phyloP scores from a whole-genome alignment of 2,797 vertebrate species.

The Peromyscus melanophrys region DNA sequence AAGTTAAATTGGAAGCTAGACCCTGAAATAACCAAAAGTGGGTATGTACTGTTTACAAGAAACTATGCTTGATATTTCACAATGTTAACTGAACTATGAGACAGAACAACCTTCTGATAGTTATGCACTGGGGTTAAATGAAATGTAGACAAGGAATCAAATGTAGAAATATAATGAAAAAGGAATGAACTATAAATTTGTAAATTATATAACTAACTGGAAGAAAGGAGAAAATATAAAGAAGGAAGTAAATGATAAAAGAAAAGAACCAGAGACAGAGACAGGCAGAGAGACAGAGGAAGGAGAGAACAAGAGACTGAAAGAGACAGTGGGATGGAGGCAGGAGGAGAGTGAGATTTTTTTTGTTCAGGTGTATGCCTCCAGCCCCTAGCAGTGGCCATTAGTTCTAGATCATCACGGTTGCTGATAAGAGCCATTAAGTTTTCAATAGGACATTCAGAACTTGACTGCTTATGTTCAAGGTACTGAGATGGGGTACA shows the following conservation, averaged over 20 bases:
- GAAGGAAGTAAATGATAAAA: not conserved
- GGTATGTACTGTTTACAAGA: not conserved
- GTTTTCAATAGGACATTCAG: not conserved
- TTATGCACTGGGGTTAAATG: not conserved
- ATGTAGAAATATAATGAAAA: conserved; percentile 33
- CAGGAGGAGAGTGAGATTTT: too few species aligned
- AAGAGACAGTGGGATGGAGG: not conserved
- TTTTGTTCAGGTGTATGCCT: not conserved
- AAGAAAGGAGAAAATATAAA: not conserved
- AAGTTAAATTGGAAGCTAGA: not conserved
- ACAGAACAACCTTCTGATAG: not conserved
- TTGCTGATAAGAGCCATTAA: not conserved
- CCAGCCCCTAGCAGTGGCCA: not conserved
- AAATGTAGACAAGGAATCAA: not conserved
- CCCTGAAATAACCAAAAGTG: not conserved
- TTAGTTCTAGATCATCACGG: not conserved
- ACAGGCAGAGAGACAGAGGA: not conserved
- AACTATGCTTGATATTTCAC: not conserved
- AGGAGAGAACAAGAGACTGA: not conserved
- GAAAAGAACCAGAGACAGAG: not conserved
- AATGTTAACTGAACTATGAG: not conserved
- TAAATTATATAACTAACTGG: not conserved
- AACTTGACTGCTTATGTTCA: not conserved
- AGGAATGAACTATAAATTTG: not conserved
- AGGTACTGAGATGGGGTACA: not conserved